Conservation (phyloP, 2,113 vertebrate genomes). For the Corvus cornix region DNA sequence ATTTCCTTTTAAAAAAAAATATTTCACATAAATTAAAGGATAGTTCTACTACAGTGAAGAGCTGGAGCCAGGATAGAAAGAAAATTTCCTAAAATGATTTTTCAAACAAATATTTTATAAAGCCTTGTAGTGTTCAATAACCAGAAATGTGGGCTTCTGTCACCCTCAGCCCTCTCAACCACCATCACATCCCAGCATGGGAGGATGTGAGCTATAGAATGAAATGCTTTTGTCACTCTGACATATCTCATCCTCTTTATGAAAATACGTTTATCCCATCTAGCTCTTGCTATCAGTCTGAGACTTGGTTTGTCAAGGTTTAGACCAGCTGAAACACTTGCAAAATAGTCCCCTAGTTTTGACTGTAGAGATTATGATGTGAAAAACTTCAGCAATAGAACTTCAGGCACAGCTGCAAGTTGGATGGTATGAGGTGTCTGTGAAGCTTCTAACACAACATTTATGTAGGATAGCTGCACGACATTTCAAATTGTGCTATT, state of each 20-base stretch:
- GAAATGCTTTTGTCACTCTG: background rate
- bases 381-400: background rate
- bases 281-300: background rate
- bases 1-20: background rate
- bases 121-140: background rate
- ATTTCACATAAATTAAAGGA: background rate
- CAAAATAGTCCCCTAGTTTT: background rate
- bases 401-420: background rate
- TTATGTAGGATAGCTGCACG: background rate
- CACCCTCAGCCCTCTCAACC: background rate
- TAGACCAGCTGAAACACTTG: background rate
- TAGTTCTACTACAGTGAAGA: background rate
- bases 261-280: background rate
- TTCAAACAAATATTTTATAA: background rate
- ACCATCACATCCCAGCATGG: background rate
- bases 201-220: background rate
- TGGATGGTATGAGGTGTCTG: background rate
- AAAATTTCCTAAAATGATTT: background rate
- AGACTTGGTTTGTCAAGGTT: background rate
- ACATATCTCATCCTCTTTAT: background rate
- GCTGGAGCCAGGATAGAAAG: background rate
- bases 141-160: background rate
- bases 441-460: background rate
- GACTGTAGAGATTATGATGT: background rate
- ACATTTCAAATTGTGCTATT: background rate